Percentiles rank a stretch among this genome's conserved stretches.
Conservation (phyloP, 1,140 invertebrate species). For the Sitobion miscanthi region DNA sequence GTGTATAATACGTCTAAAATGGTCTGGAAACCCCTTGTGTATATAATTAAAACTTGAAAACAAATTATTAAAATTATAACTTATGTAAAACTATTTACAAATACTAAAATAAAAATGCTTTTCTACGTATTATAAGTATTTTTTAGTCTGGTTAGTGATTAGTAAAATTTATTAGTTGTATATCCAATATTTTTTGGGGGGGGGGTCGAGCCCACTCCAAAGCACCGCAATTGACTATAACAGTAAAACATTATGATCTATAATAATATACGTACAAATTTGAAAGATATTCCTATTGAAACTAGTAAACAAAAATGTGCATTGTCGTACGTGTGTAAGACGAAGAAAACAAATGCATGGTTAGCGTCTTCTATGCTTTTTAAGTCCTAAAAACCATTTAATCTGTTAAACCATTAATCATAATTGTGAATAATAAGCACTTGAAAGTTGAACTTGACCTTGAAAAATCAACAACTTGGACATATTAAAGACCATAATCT, state of each 20-base stretch:
- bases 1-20: no score
- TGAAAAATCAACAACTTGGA: background rate
- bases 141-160: background rate
- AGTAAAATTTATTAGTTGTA: background rate
- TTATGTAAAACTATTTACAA: background rate
- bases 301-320: no score
- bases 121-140: background rate
- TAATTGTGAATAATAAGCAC: background rate
- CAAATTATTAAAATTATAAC: background rate
- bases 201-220: background rate
- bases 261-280: background rate
- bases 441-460: background rate
- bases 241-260: background rate
- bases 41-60: background rate
- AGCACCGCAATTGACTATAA: background rate
- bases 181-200: no score
- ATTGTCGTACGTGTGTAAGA: no score
- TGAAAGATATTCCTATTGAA: background rate
- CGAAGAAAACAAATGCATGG: no score
- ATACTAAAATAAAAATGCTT: background rate
- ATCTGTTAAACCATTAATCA: background rate
- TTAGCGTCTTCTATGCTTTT: no score
- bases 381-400: background rate
- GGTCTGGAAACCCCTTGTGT: background rate
- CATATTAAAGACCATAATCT: background rate